Evolutionary conservation across 1,140 invertebrate species (phyloP).

Genomic region (Druon quercuslanigerum): DNA sequence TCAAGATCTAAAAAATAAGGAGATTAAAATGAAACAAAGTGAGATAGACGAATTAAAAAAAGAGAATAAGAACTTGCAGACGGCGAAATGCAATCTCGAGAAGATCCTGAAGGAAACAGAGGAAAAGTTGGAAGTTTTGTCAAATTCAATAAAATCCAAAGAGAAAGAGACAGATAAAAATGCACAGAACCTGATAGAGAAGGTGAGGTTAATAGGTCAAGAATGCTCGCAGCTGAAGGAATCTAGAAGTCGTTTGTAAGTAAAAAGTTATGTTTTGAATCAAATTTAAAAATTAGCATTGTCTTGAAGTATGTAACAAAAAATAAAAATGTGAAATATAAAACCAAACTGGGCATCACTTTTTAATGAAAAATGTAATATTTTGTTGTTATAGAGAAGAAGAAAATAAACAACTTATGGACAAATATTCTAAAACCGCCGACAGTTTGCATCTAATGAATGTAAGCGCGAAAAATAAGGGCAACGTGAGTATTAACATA

Average conservation of each 20-base stretch:
- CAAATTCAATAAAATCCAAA: constrained; percentile 53
- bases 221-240: constrained; percentile 58
- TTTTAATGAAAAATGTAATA: constrained; percentile 28
- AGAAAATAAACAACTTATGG: constrained; percentile 64
- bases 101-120: constrained; percentile 57
- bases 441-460: constrained; percentile 63
- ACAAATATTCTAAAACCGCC: constrained; percentile 58
- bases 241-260: constrained; percentile 60
- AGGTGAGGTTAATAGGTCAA: constrained; percentile 59
- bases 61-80: constrained; percentile 51
- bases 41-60: constrained; percentile 47
- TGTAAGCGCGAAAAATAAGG: constrained; percentile 67
- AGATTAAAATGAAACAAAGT: constrained; percentile 47
- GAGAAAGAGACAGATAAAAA: constrained; percentile 61
- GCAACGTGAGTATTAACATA: constrained; percentile 54
- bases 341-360: neutral
- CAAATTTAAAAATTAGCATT: neutral
- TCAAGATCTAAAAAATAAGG: constrained; percentile 47
- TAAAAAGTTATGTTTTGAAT: constrained; percentile 29
- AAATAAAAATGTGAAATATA: too few relatives aligned
- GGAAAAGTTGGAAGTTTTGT: constrained; percentile 52
- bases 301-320: too few relatives aligned
- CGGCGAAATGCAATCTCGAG: constrained; percentile 51
- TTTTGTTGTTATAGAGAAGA: constrained; percentile 60
- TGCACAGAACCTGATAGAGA: constrained; percentile 58